These are phyloP conservation scores for Drosophila nasuta DNA, from an alignment of 1,140 invertebrate genomes.

Conservation along the genomic window DNA sequence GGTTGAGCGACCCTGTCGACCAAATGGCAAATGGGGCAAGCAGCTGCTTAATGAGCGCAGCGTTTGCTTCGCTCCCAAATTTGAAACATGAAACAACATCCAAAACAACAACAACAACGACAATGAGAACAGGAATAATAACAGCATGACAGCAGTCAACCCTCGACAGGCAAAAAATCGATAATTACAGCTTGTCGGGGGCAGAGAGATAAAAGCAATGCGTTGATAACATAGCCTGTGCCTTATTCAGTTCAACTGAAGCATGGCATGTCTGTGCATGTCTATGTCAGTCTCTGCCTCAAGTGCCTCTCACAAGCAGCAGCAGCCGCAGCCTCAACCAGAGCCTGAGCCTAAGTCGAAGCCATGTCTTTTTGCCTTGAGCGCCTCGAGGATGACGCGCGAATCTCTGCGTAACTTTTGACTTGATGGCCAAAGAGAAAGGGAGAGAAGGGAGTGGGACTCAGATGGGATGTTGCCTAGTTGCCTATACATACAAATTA, in stretches of 20 bases:
- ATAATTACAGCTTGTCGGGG: conserved; percentile 60
- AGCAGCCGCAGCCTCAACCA: conserved; percentile 13
- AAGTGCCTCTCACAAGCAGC: conserved; percentile 43
- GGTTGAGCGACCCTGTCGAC: conserved; percentile 26
- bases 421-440: conserved; percentile 14
- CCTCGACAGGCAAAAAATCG: conserved; percentile 59
- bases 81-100: conserved; percentile 67
- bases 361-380: conserved; percentile 31
- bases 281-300: conserved; percentile 27
- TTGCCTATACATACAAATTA: conserved; percentile 71
- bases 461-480: conserved; percentile 34
- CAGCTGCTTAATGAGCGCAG: conserved; percentile 63
- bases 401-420: conserved; percentile 68
- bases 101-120: conserved; percentile 1
- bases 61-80: conserved; percentile 41
- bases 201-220: conserved; percentile 41
- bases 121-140: not conserved
- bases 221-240: conserved; percentile 61
- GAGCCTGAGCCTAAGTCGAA: conserved; percentile 6
- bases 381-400: conserved; percentile 59
- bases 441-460: not conserved
- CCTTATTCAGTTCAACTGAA: conserved; percentile 48
- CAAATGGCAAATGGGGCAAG: conserved; percentile 25
- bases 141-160: conserved; percentile 39
- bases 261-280: conserved; percentile 32